Base-by-base conservation (phyloP, 2,113 vertebrate genomes). In the Antechinus stuartii region DNA sequence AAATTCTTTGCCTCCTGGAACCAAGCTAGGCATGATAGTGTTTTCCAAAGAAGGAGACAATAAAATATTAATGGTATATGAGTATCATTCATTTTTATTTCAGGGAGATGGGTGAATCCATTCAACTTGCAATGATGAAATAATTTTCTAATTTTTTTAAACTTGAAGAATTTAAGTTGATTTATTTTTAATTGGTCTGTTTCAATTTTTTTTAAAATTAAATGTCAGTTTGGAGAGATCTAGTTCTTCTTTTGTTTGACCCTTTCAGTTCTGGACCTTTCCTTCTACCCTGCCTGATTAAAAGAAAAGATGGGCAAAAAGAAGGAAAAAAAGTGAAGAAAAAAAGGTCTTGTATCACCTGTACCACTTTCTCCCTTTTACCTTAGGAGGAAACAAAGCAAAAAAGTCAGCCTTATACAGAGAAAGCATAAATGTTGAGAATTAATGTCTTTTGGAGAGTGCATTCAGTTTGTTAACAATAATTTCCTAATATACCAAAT, bases 381-480 rank as follows among this genome's bases (percentile, higher is more conserved):
- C n/a, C 89, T 91, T n/a, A 4, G 25, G 46, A 52, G 49, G 49
- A 90, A 49, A 90, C 14, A 50, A 49, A 90, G 42, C 5, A 92
- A 92, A 14, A 42, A 0, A 93, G 94, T 52, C 95, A 30, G 25
- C 22, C 0, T 4, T 50, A 53, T 25, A 8, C 53, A 84, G 91
- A 94, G 90, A 42, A 54, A 54, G 11, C 12, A 0, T 50, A 35
- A 54, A 47, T 68, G 10, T 57, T 24, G 92, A 54, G 93, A 94
- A 27, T 1, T 61, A 35, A 22, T 46, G 50, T 52, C 46, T 94
- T 95, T 93, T 91, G 92, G n/a, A 54, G 68, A 46, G 30, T 92
- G 95, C 1, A 0, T 96, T 96, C 90, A 57, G 91, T 95, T 92
- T 97, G 96, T 95, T 93, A 94, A 90, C 56, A 93, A 0, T 93